Evolutionary conservation across 2,113 vertebrate genomes (phyloP).

Genomic region (Peromyscus maniculatus): DNA sequence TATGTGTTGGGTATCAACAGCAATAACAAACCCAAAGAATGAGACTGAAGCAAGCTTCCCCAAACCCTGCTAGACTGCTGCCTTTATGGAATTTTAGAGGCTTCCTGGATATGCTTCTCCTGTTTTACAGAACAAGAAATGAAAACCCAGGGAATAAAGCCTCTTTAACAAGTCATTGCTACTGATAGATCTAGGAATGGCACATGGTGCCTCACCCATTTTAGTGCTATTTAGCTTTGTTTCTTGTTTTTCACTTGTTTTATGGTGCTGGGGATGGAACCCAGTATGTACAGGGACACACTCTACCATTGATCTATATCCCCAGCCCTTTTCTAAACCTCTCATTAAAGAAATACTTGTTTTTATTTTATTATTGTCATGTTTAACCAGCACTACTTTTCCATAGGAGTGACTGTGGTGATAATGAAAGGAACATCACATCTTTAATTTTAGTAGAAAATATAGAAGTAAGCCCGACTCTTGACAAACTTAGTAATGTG

Average conservation of each 20-base stretch:
- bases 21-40: background rate
- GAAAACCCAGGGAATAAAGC: background rate
- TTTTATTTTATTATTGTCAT: conserved; percentile 28
- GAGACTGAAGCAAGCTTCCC: too few species aligned
- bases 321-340: background rate
- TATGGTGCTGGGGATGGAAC: background rate
- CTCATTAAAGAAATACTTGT: background rate
- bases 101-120: background rate
- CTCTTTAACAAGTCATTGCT: background rate
- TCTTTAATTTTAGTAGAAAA: conserved; percentile 49
- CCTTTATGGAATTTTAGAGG: background rate
- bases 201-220: background rate
- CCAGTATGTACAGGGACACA: background rate
- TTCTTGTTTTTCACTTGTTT: background rate
- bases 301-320: background rate
- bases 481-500: background rate
- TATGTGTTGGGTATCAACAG: background rate
- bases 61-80: background rate
- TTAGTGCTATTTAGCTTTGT: background rate
- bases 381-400: background rate
- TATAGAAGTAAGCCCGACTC: background rate
- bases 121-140: background rate
- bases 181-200: background rate
- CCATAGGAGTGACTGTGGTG: background rate
- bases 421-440: background rate